A percentile compares a stretch with the other conserved stretches of the same genome.
Conservation (phyloP, 2,888 invertebrate species). For the Yponomeuta plumbellus region DNA sequence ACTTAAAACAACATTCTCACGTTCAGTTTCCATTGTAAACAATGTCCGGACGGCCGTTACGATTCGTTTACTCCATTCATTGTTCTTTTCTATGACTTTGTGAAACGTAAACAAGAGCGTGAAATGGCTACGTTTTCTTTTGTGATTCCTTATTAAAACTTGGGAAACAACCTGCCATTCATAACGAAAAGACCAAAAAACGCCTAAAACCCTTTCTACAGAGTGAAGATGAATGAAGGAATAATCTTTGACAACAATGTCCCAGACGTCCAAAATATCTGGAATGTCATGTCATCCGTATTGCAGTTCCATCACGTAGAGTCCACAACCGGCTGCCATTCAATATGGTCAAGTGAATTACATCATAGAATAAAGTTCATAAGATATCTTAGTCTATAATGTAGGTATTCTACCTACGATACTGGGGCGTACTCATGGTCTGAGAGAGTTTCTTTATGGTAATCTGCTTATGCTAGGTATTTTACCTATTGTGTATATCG, state of each 20-base stretch:
- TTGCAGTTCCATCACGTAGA: slow-evolving; percentile 53
- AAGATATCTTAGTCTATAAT: too few species aligned
- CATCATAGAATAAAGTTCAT: not conserved
- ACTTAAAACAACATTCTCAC: slow-evolving; percentile 67
- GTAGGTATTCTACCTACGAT: too few species aligned
- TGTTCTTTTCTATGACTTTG: slow-evolving; percentile 61
- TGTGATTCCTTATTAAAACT: slow-evolving; percentile 1
- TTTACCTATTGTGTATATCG: too few species aligned
- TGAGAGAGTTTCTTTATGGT: too few species aligned
- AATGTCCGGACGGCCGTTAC: slow-evolving; percentile 55
- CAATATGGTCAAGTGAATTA: slow-evolving; percentile 23
- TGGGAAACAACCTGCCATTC: not conserved
- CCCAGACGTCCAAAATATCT: not conserved
- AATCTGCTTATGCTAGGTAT: too few species aligned
- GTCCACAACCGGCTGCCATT: slow-evolving; percentile 33
- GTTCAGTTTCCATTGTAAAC: slow-evolving; percentile 65
- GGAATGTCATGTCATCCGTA: slow-evolving; percentile 32
- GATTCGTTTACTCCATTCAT: slow-evolving; percentile 60
- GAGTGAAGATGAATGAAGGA: not conserved
- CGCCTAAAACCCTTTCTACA: too few species aligned
- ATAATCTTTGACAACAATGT: not conserved
- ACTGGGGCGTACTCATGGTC: too few species aligned
- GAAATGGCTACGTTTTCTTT: slow-evolving; percentile 29
- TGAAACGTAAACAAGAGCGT: slow-evolving; percentile 59
- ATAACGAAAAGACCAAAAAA: not conserved